Conservation (phyloP, 2,888 invertebrate genomes). For the Tetragonula carbonaria region DNA sequence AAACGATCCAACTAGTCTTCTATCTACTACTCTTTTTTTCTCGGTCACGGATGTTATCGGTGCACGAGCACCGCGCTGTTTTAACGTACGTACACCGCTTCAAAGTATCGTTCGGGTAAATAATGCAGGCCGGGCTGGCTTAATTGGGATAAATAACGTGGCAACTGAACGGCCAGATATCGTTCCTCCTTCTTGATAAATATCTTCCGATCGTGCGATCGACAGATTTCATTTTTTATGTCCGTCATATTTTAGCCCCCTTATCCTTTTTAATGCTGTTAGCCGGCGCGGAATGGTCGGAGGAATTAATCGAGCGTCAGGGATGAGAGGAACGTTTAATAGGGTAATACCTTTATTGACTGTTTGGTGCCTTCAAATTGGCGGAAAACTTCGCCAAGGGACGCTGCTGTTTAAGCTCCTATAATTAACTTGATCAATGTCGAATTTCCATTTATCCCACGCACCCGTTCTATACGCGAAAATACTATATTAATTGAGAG, state of each 20-base stretch:
- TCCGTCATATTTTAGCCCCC: background rate
- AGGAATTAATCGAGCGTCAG: constrained; percentile 11
- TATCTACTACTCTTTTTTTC: background rate
- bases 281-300: background rate
- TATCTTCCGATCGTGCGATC: background rate
- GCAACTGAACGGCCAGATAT: background rate
- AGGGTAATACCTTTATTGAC: constrained; percentile 3
- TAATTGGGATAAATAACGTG: constrained; percentile 18
- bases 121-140: background rate
- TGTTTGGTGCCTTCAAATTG: constrained; percentile 12
- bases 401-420: background rate
- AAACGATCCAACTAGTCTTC: background rate
- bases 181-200: background rate
- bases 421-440: background rate
- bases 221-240: constrained; percentile 18
- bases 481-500: background rate
- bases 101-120: constrained; percentile 8
- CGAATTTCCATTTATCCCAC: background rate
- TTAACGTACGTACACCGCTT: background rate
- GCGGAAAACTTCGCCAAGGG: background rate
- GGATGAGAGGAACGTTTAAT: constrained; percentile 7
- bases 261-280: constrained; percentile 8
- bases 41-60: background rate
- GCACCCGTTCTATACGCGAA: no score
- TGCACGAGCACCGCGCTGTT: background rate